Conservation (phyloP, 2,113 vertebrate genomes). For the Todiramphus chloris region DNA sequence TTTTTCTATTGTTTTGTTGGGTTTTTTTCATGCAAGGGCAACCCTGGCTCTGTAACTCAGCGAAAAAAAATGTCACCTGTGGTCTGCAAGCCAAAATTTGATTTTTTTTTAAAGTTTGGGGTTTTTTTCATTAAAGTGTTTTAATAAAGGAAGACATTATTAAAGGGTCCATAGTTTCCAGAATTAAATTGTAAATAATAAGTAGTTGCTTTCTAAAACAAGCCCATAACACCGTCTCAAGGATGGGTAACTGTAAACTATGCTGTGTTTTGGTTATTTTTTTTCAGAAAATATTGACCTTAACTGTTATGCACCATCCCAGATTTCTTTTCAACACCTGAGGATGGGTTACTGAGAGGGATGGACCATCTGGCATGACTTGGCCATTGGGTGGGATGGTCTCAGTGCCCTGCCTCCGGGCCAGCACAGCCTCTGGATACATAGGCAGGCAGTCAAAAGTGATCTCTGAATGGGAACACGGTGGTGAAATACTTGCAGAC, state of each 20-base stretch:
- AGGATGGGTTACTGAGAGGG: neutral
- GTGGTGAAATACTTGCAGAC: neutral
- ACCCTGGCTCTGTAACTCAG: neutral
- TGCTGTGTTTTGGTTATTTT: neutral
- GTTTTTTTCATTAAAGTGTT: neutral
- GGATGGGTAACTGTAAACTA: neutral
- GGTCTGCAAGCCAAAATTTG: neutral
- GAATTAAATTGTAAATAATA: neutral
- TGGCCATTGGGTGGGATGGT: neutral
- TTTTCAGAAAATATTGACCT: neutral
- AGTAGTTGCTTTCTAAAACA: neutral
- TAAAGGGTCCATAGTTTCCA: neutral
- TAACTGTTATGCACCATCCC: neutral
- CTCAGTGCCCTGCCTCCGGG: neutral
- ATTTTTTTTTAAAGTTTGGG: neutral
- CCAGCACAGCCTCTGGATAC: fast-evolving
- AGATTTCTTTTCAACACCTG: neutral
- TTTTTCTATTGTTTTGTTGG: too few species aligned
- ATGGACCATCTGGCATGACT: neutral
- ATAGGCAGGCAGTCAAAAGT: neutral
- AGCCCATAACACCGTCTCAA: neutral
- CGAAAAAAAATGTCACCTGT: neutral
- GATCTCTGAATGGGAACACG: neutral
- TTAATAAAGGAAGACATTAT: neutral
- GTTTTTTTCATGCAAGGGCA: neutral